A percentile compares a stretch with the other conserved stretches of the same genome.
These are phyloP conservation scores for Laothoe populi DNA, from an alignment of 2,888 invertebrate species.

Conservation along the genomic window DNA sequence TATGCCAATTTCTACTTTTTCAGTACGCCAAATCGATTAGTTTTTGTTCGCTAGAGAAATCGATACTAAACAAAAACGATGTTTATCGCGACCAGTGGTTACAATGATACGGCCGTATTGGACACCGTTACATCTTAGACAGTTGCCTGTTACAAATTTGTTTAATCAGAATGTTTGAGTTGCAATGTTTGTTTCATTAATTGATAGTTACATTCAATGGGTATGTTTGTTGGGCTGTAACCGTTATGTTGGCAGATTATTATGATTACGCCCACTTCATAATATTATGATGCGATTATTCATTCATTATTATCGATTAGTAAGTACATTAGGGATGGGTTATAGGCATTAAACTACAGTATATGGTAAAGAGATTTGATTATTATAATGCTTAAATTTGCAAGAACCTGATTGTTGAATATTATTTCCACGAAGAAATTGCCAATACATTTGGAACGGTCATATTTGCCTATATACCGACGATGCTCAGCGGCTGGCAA, in stretches of 20 bases:
- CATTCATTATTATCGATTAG: background rate
- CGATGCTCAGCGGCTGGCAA: too few relatives aligned
- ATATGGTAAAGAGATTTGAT: too few relatives aligned
- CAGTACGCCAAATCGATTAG: conserved; percentile 47
- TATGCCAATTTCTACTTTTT: conserved; percentile 30
- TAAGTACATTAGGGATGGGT: too few relatives aligned
- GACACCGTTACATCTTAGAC: conserved; percentile 38
- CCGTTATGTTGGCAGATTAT: background rate
- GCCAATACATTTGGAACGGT: too few relatives aligned
- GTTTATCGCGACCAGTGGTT: conserved; percentile 47
- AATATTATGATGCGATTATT: background rate
- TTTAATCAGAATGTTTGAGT: conserved; percentile 26
- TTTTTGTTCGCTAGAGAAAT: conserved; percentile 62
- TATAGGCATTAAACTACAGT: too few relatives aligned
- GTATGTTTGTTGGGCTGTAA: background rate
- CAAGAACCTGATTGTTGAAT: too few relatives aligned
- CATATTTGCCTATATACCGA: too few relatives aligned
- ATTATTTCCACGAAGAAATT: too few relatives aligned
- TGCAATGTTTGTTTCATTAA: conserved; percentile 23
- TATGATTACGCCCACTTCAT: background rate
- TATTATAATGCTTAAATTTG: too few relatives aligned
- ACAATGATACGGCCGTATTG: conserved; percentile 50
- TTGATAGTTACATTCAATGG: conserved; percentile 17
- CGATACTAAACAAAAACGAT: conserved; percentile 48
- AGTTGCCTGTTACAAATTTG: conserved; percentile 26